Conservation (phyloP, 2,888 invertebrate genomes). For the Drepana falcataria region DNA sequence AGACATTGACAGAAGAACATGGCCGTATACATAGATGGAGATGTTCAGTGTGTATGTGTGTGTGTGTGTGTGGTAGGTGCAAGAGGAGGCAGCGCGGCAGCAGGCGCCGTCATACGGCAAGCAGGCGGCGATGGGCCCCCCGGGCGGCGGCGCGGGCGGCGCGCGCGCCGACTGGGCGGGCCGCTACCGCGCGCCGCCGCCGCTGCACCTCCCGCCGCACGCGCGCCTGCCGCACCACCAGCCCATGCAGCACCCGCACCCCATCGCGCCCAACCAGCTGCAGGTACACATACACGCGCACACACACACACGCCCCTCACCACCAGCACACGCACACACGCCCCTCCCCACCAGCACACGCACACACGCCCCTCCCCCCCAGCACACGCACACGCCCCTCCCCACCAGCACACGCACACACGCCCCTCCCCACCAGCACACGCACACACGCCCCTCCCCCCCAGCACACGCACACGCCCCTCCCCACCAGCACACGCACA, state of each 20-base stretch:
- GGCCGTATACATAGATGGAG: too few relatives aligned
- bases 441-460: too few relatives aligned
- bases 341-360: slow-evolving; percentile 38
- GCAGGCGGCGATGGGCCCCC: slow-evolving; percentile 75
- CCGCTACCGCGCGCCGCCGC: slow-evolving; percentile 89
- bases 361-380: slow-evolving; percentile 10
- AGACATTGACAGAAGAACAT: too few relatives aligned
- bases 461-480: slow-evolving; percentile 36
- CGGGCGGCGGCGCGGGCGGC: slow-evolving; percentile 44
- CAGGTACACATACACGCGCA: slow-evolving; percentile 14
- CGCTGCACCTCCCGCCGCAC: slow-evolving; percentile 41
- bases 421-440: slow-evolving; percentile 17
- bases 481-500: slow-evolving; percentile 46
- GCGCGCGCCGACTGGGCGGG: slow-evolving; percentile 72
- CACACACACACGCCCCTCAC: slow-evolving; percentile 43
- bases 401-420: slow-evolving; percentile 38
- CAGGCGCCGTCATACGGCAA: slow-evolving; percentile 92
- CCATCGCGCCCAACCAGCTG: slow-evolving; percentile 64
- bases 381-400: too few relatives aligned
- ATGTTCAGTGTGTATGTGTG: neutral
- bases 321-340: slow-evolving; percentile 71
- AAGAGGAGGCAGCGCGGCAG: slow-evolving; percentile 94
- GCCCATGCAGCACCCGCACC: slow-evolving; percentile 49
- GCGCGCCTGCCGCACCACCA: slow-evolving; percentile 47
- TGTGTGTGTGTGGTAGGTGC: slow-evolving; percentile 77